Evolutionary conservation across 2,797 vertebrate genomes (phyloP).

Genomic region (Masticophis lateralis): DNA sequence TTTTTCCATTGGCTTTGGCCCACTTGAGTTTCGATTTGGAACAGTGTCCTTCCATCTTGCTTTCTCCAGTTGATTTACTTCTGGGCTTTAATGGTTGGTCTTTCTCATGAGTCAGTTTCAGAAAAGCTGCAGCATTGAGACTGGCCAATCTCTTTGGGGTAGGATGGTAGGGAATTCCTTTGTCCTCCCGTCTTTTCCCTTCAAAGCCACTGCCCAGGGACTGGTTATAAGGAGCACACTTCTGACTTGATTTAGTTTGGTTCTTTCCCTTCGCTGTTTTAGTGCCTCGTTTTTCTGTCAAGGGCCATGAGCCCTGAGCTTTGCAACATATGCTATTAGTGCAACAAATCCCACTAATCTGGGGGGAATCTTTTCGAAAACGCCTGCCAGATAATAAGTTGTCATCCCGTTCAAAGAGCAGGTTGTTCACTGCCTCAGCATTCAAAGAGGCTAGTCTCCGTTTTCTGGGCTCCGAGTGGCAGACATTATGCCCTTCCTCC

Average conservation of each 20-base stretch:
- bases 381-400: slow-evolving; percentile 70
- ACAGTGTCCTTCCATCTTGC: slow-evolving; percentile 63
- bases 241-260: slow-evolving; percentile 57
- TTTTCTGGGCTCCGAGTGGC: slow-evolving; percentile 80
- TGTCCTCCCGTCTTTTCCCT: slow-evolving; percentile 63
- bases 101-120: slow-evolving; percentile 87
- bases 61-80: slow-evolving; percentile 67
- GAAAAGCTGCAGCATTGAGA: slow-evolving; percentile 89
- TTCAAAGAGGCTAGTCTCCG: slow-evolving; percentile 93
- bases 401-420: slow-evolving; percentile 84
- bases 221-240: slow-evolving; percentile 64
- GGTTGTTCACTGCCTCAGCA: slow-evolving; percentile 92
- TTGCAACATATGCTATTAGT: slow-evolving; percentile 66
- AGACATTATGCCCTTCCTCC: slow-evolving; percentile 24
- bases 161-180: slow-evolving; percentile 62
- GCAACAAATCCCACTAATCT: slow-evolving; percentile 59
- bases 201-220: slow-evolving; percentile 69
- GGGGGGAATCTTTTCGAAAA: slow-evolving; percentile 63
- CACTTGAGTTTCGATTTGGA: slow-evolving; percentile 69
- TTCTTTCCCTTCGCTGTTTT: slow-evolving; percentile 57
- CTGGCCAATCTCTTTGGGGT: slow-evolving; percentile 93
- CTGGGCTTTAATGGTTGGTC: slow-evolving; percentile 73
- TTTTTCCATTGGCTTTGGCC: slow-evolving; percentile 70
- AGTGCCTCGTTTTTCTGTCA: slow-evolving; percentile 55
- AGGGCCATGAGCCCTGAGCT: slow-evolving; percentile 61